Evolutionary conservation across 1,140 invertebrate genomes (phyloP), one percentile per base, ranked within the genome.

Genomic region (Drosophila arawakana): DNA sequence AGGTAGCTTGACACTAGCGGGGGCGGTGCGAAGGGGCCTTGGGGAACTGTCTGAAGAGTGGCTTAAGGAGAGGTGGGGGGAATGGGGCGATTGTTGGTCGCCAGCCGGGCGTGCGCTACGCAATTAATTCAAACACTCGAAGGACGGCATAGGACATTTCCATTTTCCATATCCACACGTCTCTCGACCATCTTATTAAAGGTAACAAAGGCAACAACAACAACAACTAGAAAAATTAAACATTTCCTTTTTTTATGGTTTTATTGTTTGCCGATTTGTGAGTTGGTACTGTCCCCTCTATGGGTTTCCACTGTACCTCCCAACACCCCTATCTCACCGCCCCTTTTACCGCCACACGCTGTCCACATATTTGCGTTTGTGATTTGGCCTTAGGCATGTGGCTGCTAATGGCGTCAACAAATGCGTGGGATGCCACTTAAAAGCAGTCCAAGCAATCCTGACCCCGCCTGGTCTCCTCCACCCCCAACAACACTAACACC

Each of bases 61-160:
- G 13, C 9, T 30, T 30, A 30, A 30, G 18, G 47, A 30, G 3
- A 7, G 34, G 13, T 30, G n/a, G 54, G 46, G 54, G 5, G 9
- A 35, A 4, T 21, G 7, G 46, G 30, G 13, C 50, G 61, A 30
- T 63, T 65, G 69, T 66, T 39, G 76, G 83, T 58, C 83, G 83
- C 83, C 83, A 86, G 84, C 62, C 84, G 84, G 83, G 83, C 83
- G 83, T 88, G 83, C 80, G 70, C 77, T 88, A 88, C 80, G 83
- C 83, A 86, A 86, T 86, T 86, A 86, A 83, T 86, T 88, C 84
- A 86, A 83, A 83, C 83, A 86, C 84, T 88, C 83, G 83, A 86
- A 86, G 83, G 83, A 86, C 82, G 62, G 70, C 79, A 76, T 73
- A 86, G 80, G 80, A 71, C 76, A 78, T 67, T 78, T 54, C 39